Evolutionary conservation across 1,140 invertebrate species (phyloP).

Genomic region (Luehdorfia chinensis): DNA sequence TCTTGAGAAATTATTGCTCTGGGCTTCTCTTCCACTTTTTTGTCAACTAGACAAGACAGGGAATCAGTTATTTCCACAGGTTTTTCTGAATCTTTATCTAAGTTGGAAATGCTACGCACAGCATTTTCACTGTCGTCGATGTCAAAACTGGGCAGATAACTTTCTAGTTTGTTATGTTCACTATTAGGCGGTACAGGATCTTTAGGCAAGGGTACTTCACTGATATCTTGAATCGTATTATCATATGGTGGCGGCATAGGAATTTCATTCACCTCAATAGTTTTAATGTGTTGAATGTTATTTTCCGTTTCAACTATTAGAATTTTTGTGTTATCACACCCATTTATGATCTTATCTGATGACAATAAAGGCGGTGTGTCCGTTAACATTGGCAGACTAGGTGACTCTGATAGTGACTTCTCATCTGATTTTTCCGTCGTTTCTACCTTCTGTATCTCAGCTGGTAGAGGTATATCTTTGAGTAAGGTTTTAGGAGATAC

Average conservation of each 20-base stretch:
- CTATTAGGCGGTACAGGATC: slow-evolving; percentile 35
- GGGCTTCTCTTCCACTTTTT: slow-evolving; percentile 85
- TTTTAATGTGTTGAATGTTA: slow-evolving; percentile 38
- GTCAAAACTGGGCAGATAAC: slow-evolving; percentile 26
- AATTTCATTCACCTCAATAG: slow-evolving; percentile 53
- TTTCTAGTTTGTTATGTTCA: slow-evolving; percentile 45
- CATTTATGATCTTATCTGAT: slow-evolving; percentile 32
- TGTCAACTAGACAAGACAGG: slow-evolving; percentile 58
- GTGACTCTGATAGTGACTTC: slow-evolving; percentile 50
- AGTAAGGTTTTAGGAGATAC: slow-evolving; percentile 52
- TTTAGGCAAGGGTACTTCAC: slow-evolving; percentile 55
- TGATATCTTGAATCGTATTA: slow-evolving; percentile 57
- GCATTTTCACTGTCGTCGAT: slow-evolving; percentile 84
- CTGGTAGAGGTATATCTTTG: slow-evolving; percentile 58
- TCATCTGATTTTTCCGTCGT: slow-evolving; percentile 38
- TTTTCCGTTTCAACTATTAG: slow-evolving; percentile 38
- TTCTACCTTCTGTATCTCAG: slow-evolving; percentile 37
- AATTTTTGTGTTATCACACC: slow-evolving; percentile 30
- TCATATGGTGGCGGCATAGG: slow-evolving; percentile 60
- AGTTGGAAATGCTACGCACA: slow-evolving; percentile 79
- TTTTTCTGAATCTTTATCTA: slow-evolving; percentile 49
- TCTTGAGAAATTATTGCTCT: slow-evolving; percentile 92
- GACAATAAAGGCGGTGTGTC: slow-evolving; percentile 60
- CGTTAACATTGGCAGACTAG: slow-evolving; percentile 69
- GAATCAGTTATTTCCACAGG: slow-evolving; percentile 35